These are phyloP conservation scores for Lampris megalopsis DNA, from an alignment of 2,113 vertebrate species.

Conservation along the genomic window DNA sequence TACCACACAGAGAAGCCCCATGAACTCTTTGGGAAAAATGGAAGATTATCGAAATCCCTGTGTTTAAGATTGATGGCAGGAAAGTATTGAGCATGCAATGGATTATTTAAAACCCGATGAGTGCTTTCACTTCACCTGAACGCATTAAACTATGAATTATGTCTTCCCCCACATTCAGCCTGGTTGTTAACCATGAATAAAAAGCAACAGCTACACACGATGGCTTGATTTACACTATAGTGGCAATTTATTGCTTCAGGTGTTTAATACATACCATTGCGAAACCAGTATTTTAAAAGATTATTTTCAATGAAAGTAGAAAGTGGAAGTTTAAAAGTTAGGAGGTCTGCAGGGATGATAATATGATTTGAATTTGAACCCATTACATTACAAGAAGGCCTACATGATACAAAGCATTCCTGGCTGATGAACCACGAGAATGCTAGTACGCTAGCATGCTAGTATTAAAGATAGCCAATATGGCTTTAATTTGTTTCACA, in stretches of 20 bases:
- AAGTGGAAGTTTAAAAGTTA: too few species aligned
- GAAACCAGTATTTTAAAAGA: neutral
- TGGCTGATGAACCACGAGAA: too few species aligned
- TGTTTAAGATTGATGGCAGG: conserved; percentile 16
- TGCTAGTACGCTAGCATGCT: too few species aligned
- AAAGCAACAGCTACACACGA: neutral
- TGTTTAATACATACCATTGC: neutral
- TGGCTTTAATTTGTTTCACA: neutral
- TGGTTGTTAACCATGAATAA: too few species aligned
- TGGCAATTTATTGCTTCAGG: neutral
- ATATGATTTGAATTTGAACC: too few species aligned
- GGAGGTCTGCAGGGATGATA: too few species aligned
- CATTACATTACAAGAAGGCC: too few species aligned
- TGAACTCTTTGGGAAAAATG: conserved; percentile 24
- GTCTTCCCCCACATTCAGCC: neutral
- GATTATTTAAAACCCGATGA: conserved; percentile 30
- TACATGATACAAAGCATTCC: too few species aligned
- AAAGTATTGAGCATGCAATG: conserved; percentile 24
- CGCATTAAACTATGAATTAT: conserved; percentile 17
- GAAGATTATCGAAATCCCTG: conserved; percentile 20
- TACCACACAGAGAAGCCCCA: neutral
- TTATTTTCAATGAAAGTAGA: too few species aligned
- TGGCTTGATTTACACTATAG: neutral
- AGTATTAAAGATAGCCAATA: too few species aligned
- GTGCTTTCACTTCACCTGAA: conserved; percentile 19